Base-by-base conservation (phyloP, 1,140 invertebrate species). In the Ectropis grisescens region DNA sequence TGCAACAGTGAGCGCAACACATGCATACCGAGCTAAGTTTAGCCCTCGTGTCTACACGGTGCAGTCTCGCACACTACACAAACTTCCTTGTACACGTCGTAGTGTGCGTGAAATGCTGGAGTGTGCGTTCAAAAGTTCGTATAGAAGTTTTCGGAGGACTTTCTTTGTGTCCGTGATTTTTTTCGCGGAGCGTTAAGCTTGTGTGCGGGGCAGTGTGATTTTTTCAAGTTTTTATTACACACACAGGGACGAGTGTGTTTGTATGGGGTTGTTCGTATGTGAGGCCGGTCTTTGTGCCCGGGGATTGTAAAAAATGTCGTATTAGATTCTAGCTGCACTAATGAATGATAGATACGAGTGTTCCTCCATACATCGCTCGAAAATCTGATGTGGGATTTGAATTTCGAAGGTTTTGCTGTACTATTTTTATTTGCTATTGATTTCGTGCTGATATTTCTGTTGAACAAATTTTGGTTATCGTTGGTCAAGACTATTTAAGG, bases 131-230 rank as follows among this genome's bases (percentile, higher is more conserved):
- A 69, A 78, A 80, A 80, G 75, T 80, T 80, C 50, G 55, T 75
- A 78, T 71, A 57, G 58, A 80, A 80, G 72, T 80, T 80, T 80
- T 78, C 57, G 75, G 70, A 67, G 56, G 68, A 75, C 59, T 74
- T 78, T 80, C 75, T 80, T 80, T 80, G 75, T 80, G 75, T 80
- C 70, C 54, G 72, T 80, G 70, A 78, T 80, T 80, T 80, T 80
- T 80, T 80, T 64, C 70, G 66, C 64, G 57, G 57, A 33, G 23
- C 24, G 41, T 37, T 37, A 35, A 41, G 36, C 35, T 19, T 58
- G 70, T 80, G 75, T 78, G 75, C 52, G 39, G 68, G 70, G 75
- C 72, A 80, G 70, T 72, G 40, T 58, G 57, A 64, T 72, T 80
- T 80, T 80, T 80, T 70, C 67, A 61, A 71, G 69, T 76, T 79